Conservation (phyloP, 2,113 vertebrate genomes). For the Willisornis vidua region DNA sequence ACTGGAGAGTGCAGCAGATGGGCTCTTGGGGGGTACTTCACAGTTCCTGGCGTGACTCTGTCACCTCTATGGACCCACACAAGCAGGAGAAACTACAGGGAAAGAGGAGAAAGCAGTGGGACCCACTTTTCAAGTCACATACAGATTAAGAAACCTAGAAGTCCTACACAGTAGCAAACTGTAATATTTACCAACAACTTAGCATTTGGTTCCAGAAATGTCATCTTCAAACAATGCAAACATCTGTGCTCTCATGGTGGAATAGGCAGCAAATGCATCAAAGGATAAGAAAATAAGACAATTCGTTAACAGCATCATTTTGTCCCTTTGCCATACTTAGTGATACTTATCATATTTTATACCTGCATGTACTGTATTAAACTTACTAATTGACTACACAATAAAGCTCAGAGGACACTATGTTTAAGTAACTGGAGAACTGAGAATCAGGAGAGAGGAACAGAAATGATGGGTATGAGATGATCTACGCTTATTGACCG, state of each 20-base stretch:
- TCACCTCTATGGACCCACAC: background rate
- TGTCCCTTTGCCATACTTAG: slow-evolving; percentile 1
- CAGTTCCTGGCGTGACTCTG: too few relatives aligned
- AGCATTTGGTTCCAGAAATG: slow-evolving; percentile 71
- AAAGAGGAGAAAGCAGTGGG: background rate
- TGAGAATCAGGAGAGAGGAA: background rate
- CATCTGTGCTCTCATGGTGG: slow-evolving; percentile 14
- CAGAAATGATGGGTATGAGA: background rate
- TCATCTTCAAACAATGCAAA: slow-evolving; percentile 69
- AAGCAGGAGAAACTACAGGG: background rate
- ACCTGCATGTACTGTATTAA: slow-evolving; percentile 37
- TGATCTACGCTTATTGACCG: background rate
- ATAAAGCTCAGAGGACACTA: slow-evolving; percentile 44
- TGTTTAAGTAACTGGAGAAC: slow-evolving; percentile 40
- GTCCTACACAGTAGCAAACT: slow-evolving; percentile 31
- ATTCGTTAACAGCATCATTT: background rate
- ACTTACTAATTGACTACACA: slow-evolving; percentile 68
- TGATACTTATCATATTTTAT: slow-evolving; percentile 42
- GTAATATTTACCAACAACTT: slow-evolving; percentile 69
- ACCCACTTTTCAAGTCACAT: background rate
- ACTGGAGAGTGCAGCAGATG: background rate
- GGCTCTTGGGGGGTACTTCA: background rate
- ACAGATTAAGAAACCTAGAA: slow-evolving; percentile 41
- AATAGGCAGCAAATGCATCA: slow-evolving; percentile 41
- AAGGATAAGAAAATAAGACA: slow-evolving; percentile 18